Base-by-base conservation (phyloP, 2,113 vertebrate species). In the Albula goreensis region DNA sequence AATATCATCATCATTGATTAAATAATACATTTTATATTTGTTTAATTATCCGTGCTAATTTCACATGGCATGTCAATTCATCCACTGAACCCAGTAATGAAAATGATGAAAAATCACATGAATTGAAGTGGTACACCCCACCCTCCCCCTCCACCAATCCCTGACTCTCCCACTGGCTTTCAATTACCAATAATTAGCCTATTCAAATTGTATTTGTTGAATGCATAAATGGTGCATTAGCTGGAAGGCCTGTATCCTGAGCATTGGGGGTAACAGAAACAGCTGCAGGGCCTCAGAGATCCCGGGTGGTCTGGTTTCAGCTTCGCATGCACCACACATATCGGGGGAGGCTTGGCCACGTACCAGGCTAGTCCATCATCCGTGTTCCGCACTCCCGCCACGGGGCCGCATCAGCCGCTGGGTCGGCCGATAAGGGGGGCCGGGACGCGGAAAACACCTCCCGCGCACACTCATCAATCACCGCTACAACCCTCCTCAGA, bases 181-280 rank as follows among this genome's bases (percentile, higher is more conserved):
- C 85, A 84, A 81, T 87, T 87, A 87, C 81, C 60, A 86, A 81
- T 88, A 89, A 90, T 88, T 87, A 87, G 82, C 74, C 87, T 81
- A 80, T 85, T 86, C 80, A 85, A 83, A 84, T 86, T 83, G 80
- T 50, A 60, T 91, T 85, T 88, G 85, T 80, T 80, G 84, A 57
- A 80, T 63, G 79, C 41, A 86, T 81, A 86, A 41, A 87, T 81
- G 74, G 53, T 13, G 4, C 51, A 49, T 49, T 74, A 49, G 81
- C 82, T 80, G 57, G 51, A 53, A 74, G 79, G 81, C 85, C 84
- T 49, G 15, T 41, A 52, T 78, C 56, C 78, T 60, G 85, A 25
- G 78, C 74, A 78, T 84, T 83, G 78, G 70, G 85, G 4, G 70
- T 74, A 88, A 77, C 85, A 66, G 57, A 80, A 60, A 81, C 87